These are phyloP conservation scores for Blastobasis adustella DNA, from an alignment of 2,888 invertebrate genomes.

Conservation along the genomic window DNA sequence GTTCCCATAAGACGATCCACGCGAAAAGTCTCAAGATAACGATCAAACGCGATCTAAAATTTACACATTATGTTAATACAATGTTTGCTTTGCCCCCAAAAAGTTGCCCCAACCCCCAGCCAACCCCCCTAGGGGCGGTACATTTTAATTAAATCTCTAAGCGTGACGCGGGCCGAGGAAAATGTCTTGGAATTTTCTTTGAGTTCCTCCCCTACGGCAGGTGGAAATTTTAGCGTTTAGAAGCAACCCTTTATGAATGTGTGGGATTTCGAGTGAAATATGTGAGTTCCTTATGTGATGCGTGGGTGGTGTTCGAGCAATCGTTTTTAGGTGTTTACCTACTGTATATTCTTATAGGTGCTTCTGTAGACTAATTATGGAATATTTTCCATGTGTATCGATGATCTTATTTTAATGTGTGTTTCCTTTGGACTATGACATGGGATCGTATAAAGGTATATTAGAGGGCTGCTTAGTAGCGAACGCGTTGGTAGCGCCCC, in stretches of 20 bases:
- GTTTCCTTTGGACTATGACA: no score
- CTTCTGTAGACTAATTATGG: no score
- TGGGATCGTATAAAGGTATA: no score
- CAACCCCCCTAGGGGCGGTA: slow-evolving; percentile 19
- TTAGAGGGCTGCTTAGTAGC: no score
- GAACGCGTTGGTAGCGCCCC: no score
- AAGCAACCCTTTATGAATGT: not conserved
- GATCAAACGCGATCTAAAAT: slow-evolving; percentile 26
- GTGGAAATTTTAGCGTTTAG: slow-evolving; percentile 15
- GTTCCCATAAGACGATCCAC: no score
- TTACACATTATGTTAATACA: slow-evolving; percentile 71
- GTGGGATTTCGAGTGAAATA: not conserved
- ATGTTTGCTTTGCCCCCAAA: slow-evolving; percentile 62
- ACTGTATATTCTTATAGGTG: no score
- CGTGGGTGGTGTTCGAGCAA: no score
- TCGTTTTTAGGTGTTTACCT: no score
- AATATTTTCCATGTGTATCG: no score
- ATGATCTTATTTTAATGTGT: no score
- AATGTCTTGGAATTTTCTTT: slow-evolving; percentile 64
- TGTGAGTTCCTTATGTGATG: no score
- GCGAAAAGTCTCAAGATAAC: not conserved
- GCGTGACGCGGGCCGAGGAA: slow-evolving; percentile 40
- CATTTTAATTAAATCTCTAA: slow-evolving; percentile 68
- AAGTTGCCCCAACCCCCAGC: slow-evolving; percentile 41
- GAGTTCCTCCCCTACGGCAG: slow-evolving; percentile 40